Base-by-base conservation (phyloP, 2,113 vertebrate genomes). In the Aegithalos caudatus region DNA sequence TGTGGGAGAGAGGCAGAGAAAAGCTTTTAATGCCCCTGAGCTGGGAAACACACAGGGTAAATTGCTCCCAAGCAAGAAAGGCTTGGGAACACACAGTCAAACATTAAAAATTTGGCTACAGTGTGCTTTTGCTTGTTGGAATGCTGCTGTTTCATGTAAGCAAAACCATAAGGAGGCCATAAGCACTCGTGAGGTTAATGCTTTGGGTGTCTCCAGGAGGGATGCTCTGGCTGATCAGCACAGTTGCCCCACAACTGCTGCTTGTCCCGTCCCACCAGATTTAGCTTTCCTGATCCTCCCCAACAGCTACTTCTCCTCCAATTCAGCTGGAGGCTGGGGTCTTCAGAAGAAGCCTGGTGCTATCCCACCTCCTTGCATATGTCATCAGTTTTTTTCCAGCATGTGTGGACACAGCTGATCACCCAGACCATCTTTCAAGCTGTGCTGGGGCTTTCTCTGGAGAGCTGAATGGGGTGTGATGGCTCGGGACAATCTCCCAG, bases 231-330 rank as follows among this genome's bases (percentile, higher is more conserved):
- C 31, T 76, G n/a, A 69, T 28, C 28, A 65, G 44, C 47, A 44
- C 19, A 56, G 13, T 3, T 65, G 40, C 8, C 48, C 37, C 0
- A 0, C 0, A 3, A 20, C 17, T 73, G 25, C 25, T 86, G 17
- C 51, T 47, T 2, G 0, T 54, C 42, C 66, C 1, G 0, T 90
- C 81, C 54, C 50, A 54, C 37, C 28, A 13, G n/a, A 19, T 38
- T 60, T 19, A 56, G 18, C 25, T 60, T 37, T 45, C 18, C 29
- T 48, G 25, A 77, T 18, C 31, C 48, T 69, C 51, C 44, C 76
- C 78, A 82, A 24, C 3, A 42, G 23, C n/a, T 48, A 0, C 40
- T 82, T 82, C 57, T 67, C 18, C 38, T 73, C 33, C 76, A 77
- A 2, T 40, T 56, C 51, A 61, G 18, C 33, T 45, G 42, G 16